Conservation (phyloP, 1,140 invertebrate species). For the Cherax quadricarinatus region DNA sequence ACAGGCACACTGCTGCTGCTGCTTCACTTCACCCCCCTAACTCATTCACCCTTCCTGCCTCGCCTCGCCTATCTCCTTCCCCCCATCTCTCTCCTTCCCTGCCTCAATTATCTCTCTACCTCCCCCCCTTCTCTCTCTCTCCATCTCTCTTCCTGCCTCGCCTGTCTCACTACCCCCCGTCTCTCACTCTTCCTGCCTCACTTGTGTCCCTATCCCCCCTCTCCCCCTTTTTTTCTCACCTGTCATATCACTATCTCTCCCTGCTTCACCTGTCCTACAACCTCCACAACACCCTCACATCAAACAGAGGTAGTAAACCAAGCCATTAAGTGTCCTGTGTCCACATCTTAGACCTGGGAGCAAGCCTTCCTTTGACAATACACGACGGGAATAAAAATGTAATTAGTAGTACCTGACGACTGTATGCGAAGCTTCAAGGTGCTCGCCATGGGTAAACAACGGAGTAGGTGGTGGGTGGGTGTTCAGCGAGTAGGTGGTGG, state of each 20-base stretch:
- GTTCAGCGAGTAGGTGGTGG: too few relatives aligned
- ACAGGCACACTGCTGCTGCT: too few relatives aligned
- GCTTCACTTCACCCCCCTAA: too few relatives aligned
- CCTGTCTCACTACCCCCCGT: not conserved
- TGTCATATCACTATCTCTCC: not conserved
- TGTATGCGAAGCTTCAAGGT: too few relatives aligned
- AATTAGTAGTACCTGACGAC: too few relatives aligned
- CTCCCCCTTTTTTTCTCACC: not conserved
- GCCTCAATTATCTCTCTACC: not conserved
- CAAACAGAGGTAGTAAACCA: too few relatives aligned
- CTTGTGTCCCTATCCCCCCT: too few relatives aligned
- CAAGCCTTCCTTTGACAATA: too few relatives aligned
- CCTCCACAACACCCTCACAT: not conserved
- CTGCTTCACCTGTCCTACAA: not conserved
- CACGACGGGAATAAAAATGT: too few relatives aligned
- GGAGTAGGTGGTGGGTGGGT: too few relatives aligned
- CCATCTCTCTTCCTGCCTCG: not conserved
- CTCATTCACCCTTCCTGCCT: not conserved
- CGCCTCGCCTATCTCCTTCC: not conserved
- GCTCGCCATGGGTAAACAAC: too few relatives aligned
- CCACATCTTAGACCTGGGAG: not conserved
- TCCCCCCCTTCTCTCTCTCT: constrained; percentile 3
- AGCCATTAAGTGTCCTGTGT: not conserved
- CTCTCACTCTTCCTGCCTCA: not conserved
- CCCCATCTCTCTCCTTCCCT: not conserved